These are phyloP conservation scores for Schizotus pectinicornis DNA, from an alignment of 2,888 invertebrate genomes.

Conservation along the genomic window DNA sequence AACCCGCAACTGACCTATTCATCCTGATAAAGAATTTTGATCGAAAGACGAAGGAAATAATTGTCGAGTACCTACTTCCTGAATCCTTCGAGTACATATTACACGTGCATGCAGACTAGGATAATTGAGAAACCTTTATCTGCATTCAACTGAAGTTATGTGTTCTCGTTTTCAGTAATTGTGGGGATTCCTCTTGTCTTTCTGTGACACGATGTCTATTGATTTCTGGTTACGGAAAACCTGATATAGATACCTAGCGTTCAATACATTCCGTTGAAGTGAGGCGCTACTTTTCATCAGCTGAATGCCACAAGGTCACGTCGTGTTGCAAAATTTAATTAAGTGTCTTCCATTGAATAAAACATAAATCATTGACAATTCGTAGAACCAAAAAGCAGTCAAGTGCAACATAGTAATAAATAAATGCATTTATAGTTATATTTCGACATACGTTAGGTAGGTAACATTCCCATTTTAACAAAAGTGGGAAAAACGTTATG, in stretches of 20 bases:
- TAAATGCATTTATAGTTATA: too few species aligned
- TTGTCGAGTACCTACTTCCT: background rate
- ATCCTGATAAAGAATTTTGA: background rate
- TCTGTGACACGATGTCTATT: slow-evolving; percentile 30
- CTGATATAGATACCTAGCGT: slow-evolving; percentile 1
- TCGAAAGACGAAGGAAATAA: background rate
- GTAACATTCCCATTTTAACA: too few species aligned
- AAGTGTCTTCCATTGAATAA: too few species aligned
- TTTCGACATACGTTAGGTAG: too few species aligned
- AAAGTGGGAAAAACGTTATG: too few species aligned
- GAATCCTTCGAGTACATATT: background rate
- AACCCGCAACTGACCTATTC: background rate
- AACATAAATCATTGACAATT: too few species aligned
- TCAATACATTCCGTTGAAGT: background rate
- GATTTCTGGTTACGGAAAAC: slow-evolving; percentile 20
- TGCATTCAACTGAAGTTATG: slow-evolving; percentile 20
- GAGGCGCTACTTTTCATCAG: background rate
- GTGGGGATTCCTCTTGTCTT: slow-evolving; percentile 46
- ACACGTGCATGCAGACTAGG: background rate
- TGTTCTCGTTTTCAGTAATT: slow-evolving; percentile 45
- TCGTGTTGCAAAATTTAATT: background rate
- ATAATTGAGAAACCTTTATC: slow-evolving; percentile 23
- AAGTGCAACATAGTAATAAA: too few species aligned
- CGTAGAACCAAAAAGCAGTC: too few species aligned
- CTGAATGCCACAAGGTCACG: background rate